Conservation (phyloP, 2,888 invertebrate species). For the Dusona sp. region DNA sequence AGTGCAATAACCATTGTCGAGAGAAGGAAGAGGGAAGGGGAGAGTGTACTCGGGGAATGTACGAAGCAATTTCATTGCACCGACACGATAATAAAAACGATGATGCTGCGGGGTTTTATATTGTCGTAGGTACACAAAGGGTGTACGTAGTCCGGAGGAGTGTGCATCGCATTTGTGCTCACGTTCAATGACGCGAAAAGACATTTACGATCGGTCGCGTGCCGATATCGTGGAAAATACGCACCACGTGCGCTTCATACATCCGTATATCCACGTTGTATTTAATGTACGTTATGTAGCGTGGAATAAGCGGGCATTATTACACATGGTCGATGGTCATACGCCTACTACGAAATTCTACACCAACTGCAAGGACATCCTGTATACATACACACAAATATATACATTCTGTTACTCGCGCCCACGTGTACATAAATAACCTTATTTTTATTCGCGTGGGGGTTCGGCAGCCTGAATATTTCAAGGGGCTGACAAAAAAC, state of each 20-base stretch:
- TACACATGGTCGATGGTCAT: slow-evolving; percentile 30
- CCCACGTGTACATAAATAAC: slow-evolving; percentile 36
- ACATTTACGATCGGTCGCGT: slow-evolving; percentile 68
- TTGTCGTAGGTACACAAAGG: slow-evolving; percentile 32
- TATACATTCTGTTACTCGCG: background rate
- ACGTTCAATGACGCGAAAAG: slow-evolving; percentile 66
- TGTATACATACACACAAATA: slow-evolving; percentile 5
- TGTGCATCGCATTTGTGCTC: slow-evolving; percentile 22
- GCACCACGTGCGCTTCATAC: slow-evolving; percentile 23
- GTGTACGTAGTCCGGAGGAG: slow-evolving; percentile 2
- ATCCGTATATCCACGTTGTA: slow-evolving; percentile 27
- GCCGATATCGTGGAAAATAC: slow-evolving; percentile 64
- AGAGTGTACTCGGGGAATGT: slow-evolving; percentile 30
- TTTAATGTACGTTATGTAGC: slow-evolving; percentile 52
- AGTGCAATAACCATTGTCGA: slow-evolving; percentile 25
- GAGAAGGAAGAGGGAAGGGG: slow-evolving; percentile 1
- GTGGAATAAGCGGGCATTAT: slow-evolving; percentile 53
- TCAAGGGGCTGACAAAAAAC: background rate
- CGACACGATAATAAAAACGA: slow-evolving; percentile 57
- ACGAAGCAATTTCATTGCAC: slow-evolving; percentile 43
- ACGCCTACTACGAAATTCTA: slow-evolving; percentile 63
- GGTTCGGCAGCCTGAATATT: slow-evolving; percentile 10
- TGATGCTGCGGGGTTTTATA: slow-evolving; percentile 21
- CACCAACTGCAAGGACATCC: slow-evolving; percentile 57
- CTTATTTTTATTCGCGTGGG: slow-evolving; percentile 16